A percentile compares a stretch with the other conserved stretches of the same genome.
These are phyloP conservation scores for Eulemur rubriventer DNA, from an alignment of 2,797 vertebrate species.

Conservation along the genomic window DNA sequence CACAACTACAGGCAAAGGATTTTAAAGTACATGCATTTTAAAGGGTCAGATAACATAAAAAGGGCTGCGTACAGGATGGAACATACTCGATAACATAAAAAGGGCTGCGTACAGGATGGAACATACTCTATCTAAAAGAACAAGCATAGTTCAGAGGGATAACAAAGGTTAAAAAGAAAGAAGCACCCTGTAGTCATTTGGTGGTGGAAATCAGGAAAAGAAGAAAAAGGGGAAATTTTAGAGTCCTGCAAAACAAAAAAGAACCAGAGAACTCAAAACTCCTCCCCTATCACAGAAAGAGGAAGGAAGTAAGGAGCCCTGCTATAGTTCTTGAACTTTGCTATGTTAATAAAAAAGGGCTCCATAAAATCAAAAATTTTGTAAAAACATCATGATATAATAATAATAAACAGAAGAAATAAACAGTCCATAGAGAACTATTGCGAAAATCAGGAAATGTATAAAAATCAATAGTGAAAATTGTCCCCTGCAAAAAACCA, in stretches of 20 bases:
- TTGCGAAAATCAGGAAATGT: neutral
- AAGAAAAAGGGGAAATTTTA: neutral
- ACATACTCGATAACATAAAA: neutral
- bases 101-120: neutral
- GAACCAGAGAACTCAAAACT: neutral
- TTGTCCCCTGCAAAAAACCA: neutral
- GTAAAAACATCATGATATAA: neutral
- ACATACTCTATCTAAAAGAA: neutral
- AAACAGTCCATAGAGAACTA: neutral
- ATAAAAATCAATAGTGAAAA: neutral
- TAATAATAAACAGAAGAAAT: neutral
- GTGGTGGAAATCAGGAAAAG: neutral
- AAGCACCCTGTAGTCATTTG: neutral
- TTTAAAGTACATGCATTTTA: neutral
- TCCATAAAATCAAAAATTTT: neutral
- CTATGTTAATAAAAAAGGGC: neutral
- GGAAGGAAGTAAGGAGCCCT: neutral
- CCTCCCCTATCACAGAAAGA: neutral
- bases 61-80: neutral
- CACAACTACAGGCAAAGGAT: neutral
- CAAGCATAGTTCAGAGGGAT: neutral
- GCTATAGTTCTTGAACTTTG: neutral
- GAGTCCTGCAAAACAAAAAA: neutral
- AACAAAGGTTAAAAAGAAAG: neutral
- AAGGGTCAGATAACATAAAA: neutral